phyloP scores from a whole-genome alignment of 2,797 vertebrate genomes.

The Stomatorhinus walkeri region DNA sequence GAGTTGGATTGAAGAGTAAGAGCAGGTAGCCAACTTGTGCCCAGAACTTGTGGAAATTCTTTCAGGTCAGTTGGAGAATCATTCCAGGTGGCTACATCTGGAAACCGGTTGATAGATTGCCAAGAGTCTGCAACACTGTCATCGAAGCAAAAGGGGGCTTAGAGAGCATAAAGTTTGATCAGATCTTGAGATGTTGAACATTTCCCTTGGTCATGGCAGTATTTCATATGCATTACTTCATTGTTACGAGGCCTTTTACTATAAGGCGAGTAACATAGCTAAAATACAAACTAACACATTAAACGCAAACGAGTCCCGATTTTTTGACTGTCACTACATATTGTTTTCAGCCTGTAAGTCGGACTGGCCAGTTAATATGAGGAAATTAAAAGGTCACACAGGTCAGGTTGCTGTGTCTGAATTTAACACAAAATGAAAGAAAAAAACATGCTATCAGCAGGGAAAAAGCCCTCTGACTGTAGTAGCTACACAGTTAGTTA shows the following conservation, averaged over 20 bases:
- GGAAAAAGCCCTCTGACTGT: background rate
- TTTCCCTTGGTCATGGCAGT: background rate
- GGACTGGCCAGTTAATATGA: background rate
- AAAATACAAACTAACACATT: background rate
- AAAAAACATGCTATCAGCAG: background rate
- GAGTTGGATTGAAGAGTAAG: background rate
- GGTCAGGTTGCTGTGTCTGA: background rate
- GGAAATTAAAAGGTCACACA: background rate
- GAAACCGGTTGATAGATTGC: background rate
- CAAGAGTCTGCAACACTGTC: background rate
- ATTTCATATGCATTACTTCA: background rate
- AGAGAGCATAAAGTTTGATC: background rate
- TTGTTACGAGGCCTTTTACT: background rate
- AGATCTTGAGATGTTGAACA: background rate
- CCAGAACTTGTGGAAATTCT: background rate
- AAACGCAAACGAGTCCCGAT: background rate
- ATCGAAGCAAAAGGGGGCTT: background rate
- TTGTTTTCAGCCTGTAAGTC: background rate
- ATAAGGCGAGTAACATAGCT: background rate
- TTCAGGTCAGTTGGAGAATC: background rate
- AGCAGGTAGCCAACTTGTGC: background rate
- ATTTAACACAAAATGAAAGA: background rate
- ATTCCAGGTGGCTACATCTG: background rate
- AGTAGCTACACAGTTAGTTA: background rate
- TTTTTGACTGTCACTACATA: background rate